Percentiles rank a stretch among this genome's conserved stretches.
Evolutionary conservation across 92 coral and sea anemone genomes (phyloP).

Genomic region (Galaxea fascicularis): DNA sequence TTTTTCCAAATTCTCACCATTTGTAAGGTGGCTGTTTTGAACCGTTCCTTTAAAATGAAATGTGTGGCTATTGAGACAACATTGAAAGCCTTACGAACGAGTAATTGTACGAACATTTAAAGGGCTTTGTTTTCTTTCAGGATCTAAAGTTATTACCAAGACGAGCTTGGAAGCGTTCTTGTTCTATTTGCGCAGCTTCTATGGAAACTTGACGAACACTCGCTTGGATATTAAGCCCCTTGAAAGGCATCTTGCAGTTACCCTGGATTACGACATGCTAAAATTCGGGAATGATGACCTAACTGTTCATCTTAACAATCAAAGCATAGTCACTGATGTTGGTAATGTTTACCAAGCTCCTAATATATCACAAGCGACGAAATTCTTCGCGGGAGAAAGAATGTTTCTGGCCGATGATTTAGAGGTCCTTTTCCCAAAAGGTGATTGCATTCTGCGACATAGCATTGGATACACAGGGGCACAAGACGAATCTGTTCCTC

Average conservation of each 20-base stretch:
- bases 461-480: background rate
- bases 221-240: constrained; percentile 16
- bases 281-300: constrained; percentile 55
- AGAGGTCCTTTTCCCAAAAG: background rate
- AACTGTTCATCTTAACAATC: constrained; percentile 15
- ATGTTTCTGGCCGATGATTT: constrained; percentile 40
- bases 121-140: background rate
- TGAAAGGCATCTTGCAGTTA: constrained; percentile 5
- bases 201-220: background rate
- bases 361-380: background rate
- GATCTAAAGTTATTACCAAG: background rate
- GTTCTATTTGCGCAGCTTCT: constrained; percentile 13
- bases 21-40: too few relatives aligned
- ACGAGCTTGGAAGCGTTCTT: constrained; percentile 7
- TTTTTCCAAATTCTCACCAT: too few relatives aligned
- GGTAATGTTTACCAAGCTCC: constrained; percentile 44
- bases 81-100: too few relatives aligned
- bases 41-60: too few relatives aligned
- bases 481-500: too few relatives aligned
- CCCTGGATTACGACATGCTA: background rate
- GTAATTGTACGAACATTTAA: too few relatives aligned
- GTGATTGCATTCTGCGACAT: background rate
- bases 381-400: constrained; percentile 4
- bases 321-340: background rate
- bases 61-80: too few relatives aligned